Conservation (phyloP, 2,797 vertebrate species). For the Sebastes melanostomus region DNA sequence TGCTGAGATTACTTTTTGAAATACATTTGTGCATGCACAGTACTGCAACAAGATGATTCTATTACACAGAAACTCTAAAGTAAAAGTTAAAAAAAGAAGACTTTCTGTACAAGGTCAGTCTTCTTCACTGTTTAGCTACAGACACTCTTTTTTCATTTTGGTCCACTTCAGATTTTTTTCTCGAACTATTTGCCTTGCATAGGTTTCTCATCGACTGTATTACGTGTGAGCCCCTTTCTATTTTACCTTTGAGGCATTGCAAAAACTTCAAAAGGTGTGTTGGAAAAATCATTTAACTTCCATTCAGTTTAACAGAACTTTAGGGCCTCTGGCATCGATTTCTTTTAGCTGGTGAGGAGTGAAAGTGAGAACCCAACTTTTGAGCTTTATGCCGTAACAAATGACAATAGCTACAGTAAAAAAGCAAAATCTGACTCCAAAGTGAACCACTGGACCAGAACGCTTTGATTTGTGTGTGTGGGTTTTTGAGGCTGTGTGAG, state of each 20-base stretch:
- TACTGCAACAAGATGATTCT: background rate
- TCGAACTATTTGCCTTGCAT: constrained; percentile 37
- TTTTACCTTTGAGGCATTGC: constrained; percentile 55
- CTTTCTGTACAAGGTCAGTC: constrained; percentile 14
- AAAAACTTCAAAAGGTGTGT: constrained; percentile 71
- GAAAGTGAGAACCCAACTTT: constrained; percentile 52
- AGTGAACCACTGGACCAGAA: constrained; percentile 11
- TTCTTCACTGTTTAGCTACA: constrained; percentile 23
- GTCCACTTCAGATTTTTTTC: constrained; percentile 33
- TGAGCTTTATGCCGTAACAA: constrained; percentile 51
- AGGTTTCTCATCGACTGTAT: constrained; percentile 43
- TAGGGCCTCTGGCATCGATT: constrained; percentile 51
- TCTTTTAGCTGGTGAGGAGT: constrained; percentile 17
- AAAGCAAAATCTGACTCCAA: constrained; percentile 19
- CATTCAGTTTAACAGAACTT: constrained; percentile 54
- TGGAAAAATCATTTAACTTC: constrained; percentile 66
- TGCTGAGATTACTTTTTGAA: background rate
- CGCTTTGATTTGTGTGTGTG: background rate
- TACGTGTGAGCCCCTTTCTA: constrained; percentile 48
- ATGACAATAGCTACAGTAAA: constrained; percentile 47
- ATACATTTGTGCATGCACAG: background rate
- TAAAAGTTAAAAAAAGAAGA: background rate
- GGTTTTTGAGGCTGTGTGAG: background rate
- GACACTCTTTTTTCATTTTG: constrained; percentile 30
- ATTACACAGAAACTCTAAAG: background rate